phyloP scores from a whole-genome alignment of 2,797 vertebrate species.

The Atherinosoma microstoma region DNA sequence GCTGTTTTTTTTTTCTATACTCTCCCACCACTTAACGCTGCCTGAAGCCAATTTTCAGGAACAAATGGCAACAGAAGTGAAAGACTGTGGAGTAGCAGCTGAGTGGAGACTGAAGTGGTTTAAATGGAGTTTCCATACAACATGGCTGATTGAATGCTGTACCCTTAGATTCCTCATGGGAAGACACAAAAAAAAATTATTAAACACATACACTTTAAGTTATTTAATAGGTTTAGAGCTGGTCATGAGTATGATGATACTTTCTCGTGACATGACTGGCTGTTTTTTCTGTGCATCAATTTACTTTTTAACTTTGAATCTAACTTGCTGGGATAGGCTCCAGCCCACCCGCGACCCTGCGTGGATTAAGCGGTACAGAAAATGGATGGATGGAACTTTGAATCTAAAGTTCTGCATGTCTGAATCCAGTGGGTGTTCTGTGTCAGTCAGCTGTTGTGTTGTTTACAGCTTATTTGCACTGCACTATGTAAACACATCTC shows the following conservation, averaged over 20 bases:
- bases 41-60: conserved; percentile 58
- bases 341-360: too few species aligned
- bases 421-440: conserved; percentile 7
- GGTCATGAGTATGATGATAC: conserved; percentile 11
- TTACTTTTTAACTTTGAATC: background rate
- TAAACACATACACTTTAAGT: conserved; percentile 9
- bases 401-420: background rate
- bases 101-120: conserved; percentile 26
- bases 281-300: background rate
- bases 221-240: conserved; percentile 1
- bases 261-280: conserved; percentile 7
- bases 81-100: conserved; percentile 20
- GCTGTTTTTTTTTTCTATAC: conserved; percentile 27
- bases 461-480: conserved; percentile 12
- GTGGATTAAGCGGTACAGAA: too few species aligned
- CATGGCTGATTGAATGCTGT: conserved; percentile 21
- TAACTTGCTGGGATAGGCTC: too few species aligned
- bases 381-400: too few species aligned
- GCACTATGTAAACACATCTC: conserved; percentile 15
- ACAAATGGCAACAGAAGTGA: conserved; percentile 47
- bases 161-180: conserved; percentile 13
- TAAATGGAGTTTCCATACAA: conserved; percentile 28
- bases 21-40: conserved; percentile 43
- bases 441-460: conserved; percentile 4
- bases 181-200: conserved; percentile 12